A percentile compares a stretch with the other conserved stretches of the same genome.
Conservation (phyloP, 2,797 vertebrate genomes). For the Leptatherina wallacei region DNA sequence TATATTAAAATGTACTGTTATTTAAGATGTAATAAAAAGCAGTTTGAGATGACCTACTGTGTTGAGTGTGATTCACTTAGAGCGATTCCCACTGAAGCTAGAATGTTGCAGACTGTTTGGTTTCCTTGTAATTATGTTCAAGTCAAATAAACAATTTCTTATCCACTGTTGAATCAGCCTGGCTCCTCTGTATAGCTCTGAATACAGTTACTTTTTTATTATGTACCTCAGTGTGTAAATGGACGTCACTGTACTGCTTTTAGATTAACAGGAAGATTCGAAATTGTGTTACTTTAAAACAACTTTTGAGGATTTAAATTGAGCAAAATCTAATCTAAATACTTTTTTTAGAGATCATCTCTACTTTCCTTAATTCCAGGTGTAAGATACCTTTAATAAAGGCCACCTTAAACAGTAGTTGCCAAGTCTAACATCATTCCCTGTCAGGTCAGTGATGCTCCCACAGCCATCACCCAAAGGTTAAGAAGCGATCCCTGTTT, state of each 20-base stretch:
- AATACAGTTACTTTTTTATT: background rate
- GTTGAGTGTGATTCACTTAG: conserved; percentile 79
- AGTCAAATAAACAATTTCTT: conserved; percentile 81
- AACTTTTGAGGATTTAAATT: background rate
- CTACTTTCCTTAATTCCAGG: background rate
- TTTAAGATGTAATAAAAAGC: conserved; percentile 99
- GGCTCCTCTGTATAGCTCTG: conserved; percentile 53
- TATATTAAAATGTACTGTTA: conserved; percentile 99
- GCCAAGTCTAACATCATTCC: background rate
- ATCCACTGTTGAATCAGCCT: conserved; percentile 69
- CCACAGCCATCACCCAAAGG: too few species aligned
- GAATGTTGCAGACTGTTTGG: conserved; percentile 77
- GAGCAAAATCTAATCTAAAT: too few species aligned
- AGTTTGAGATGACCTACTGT: conserved; percentile 95
- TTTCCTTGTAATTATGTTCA: conserved; percentile 80
- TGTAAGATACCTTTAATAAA: background rate
- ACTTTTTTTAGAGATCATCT: background rate
- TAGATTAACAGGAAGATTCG: background rate
- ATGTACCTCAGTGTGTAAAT: background rate
- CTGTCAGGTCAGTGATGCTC: background rate
- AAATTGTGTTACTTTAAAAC: background rate
- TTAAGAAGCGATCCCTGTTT: background rate
- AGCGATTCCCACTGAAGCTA: conserved; percentile 70
- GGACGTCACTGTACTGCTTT: background rate
- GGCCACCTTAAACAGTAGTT: background rate